Base-by-base conservation (phyloP, 1,140 invertebrate genomes). In the Bombus difficillimus region DNA sequence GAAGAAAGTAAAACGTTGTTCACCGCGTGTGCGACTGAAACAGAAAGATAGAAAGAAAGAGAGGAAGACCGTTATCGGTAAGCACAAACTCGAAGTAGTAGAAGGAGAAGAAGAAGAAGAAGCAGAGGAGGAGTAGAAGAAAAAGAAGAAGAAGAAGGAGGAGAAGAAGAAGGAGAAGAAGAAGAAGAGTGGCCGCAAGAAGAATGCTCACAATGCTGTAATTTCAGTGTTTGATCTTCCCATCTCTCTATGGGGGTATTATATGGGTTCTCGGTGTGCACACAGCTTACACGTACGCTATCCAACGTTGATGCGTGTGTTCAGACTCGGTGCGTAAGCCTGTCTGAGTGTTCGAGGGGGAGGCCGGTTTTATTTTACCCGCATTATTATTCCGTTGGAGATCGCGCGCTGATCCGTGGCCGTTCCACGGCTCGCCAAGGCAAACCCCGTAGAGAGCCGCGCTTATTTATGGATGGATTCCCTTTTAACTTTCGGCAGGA, bases 311-410 rank as follows among this genome's bases (percentile, higher is more conserved):
- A 88, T 82, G 83, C 59, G 75, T 83, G 47, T 64, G 57, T 59
- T 41, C n/a, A 71, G 32, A 15, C n/a, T 59, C 71, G 69, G 69
- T 59, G 85, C 77, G 72, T 84, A 78, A 66, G 81, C 53, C 66
- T 71, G 81, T 87, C 76, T 83, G 86, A 64, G 88, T 84, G 85
- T 89, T 85, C 85, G 86, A 86, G 81, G 86, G 88, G 89, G 88
- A 90, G 87, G 86, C 86, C 87, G 91, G 91, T 94, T 94, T 94
- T 94, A 93, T 94, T 94, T 92, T 92, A 93, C 91, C 93, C 93
- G 93, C 93, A 94, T 94, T 94, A 94, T 93, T 94, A 94, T 94
- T 94, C 93, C 91, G 92, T 94, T 94, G 93, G 92, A 94, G 93
- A 94, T 93, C 91, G 92, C 93, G 90, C 93, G 87, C 90, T 91